phyloP scores from a whole-genome alignment of 2,888 invertebrate species.

The Cerastoderma edule region DNA sequence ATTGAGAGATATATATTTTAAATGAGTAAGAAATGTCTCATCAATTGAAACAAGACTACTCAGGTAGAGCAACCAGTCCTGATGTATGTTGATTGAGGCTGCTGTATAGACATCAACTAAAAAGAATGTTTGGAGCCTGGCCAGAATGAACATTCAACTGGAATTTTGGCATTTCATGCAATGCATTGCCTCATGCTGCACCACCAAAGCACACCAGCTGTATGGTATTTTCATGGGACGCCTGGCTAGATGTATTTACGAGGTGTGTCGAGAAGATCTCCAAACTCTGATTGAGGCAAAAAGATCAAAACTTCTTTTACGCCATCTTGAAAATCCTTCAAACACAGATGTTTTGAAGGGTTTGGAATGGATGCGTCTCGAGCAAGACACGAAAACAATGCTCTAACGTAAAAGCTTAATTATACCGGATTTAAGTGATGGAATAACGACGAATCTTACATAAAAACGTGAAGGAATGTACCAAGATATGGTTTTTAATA shows the following conservation, averaged over 20 bases:
- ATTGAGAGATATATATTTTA: no score
- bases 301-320: constrained; percentile 40
- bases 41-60: neutral
- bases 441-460: no score
- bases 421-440: no score
- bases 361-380: no score
- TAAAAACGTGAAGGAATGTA: no score
- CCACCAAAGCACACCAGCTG: constrained; percentile 52
- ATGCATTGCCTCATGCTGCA: constrained; percentile 38
- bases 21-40: no score
- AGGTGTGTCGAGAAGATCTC: constrained; percentile 58
- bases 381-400: no score
- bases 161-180: constrained; percentile 65
- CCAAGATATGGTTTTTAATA: no score
- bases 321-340: constrained; percentile 33
- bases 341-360: constrained; percentile 46
- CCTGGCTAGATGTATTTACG: constrained; percentile 56
- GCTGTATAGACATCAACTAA: neutral
- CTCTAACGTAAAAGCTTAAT: no score
- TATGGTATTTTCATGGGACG: constrained; percentile 54
- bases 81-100: constrained; percentile 4
- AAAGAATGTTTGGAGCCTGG: neutral
- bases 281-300: constrained; percentile 57
- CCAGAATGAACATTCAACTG: constrained; percentile 15
- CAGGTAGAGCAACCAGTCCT: neutral